A percentile compares a stretch with the other conserved stretches of the same genome.
Conservation (phyloP, 1,140 invertebrate species). For the Drosophila pallidifrons region DNA sequence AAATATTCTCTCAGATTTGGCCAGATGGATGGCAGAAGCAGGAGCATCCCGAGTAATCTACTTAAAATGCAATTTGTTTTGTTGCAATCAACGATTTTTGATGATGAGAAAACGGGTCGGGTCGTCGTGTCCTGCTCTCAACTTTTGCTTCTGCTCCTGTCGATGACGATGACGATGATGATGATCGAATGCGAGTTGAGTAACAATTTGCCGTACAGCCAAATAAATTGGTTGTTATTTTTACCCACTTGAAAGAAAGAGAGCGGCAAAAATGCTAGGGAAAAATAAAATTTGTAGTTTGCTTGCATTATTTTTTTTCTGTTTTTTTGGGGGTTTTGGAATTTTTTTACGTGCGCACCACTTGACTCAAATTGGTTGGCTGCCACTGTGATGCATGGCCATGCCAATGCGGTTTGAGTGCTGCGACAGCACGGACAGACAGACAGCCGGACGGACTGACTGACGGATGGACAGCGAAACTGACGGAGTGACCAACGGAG, state of each 20-base stretch:
- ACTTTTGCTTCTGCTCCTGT: not conserved
- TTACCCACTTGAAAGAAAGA: conserved; percentile 33
- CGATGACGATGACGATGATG: conserved; percentile 53
- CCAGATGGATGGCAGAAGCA: conserved; percentile 25
- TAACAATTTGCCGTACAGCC: conserved; percentile 80
- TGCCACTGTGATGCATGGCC: conserved; percentile 74
- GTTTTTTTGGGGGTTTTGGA: conserved; percentile 25
- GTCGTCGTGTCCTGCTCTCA: not conserved
- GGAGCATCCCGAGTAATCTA: conserved; percentile 64
- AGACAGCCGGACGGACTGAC: conserved; percentile 35
- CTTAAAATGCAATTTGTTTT: conserved; percentile 83
- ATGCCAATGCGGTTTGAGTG: conserved; percentile 75
- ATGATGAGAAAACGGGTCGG: conserved; percentile 60
- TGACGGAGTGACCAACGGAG: conserved; percentile 43
- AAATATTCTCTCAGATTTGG: conserved; percentile 13
- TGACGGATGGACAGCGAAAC: conserved; percentile 18
- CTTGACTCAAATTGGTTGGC: conserved; percentile 75
- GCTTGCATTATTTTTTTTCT: conserved; percentile 25
- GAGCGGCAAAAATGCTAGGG: conserved; percentile 38
- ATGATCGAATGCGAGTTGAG: conserved; percentile 78
- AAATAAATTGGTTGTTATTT: conserved; percentile 83
- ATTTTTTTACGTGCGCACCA: conserved; percentile 68
- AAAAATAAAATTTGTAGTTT: conserved; percentile 76
- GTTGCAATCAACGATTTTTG: conserved; percentile 83
- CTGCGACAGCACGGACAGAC: conserved; percentile 70